Evolutionary conservation across 1,140 invertebrate genomes (phyloP), one percentile per base, ranked within the genome.

Genomic region (Hirudo medicinalis): DNA sequence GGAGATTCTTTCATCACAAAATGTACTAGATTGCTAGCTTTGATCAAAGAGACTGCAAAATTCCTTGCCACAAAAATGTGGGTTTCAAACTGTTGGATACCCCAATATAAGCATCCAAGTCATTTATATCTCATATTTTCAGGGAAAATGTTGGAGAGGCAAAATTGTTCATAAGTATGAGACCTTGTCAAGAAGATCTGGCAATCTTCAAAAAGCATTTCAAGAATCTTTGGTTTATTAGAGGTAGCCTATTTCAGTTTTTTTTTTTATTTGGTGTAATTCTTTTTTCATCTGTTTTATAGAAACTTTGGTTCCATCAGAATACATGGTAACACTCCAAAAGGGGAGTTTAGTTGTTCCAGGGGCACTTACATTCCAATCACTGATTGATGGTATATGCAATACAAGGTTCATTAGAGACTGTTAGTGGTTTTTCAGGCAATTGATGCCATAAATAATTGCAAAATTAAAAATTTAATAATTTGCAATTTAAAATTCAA

Each of bases 41-140:
- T 63, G 57, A 63, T 63, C 22, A 63, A 63, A 63, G 57, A 63
- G 11, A 19, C 57, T 25, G 57, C 57, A 25, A 63, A 63, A 63
- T 63, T 25, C 19, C 29, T 63, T 25, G 9, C 57, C 1, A 63
- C 57, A 22, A 63, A 63, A n/a, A 32, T 63, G 57, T 63, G 9
- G 29, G 57, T 9, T 22, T n/a, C 11, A 25, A 22, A 25, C 2
- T 57, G 22, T 63, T 63, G 22, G 11, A 13, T 22, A 25, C 19
- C 20, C 9, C 11, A 22, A 63, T 1, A 4, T 63, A 25, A 22
- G 57, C 29, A 63, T 19, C 22, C 11, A 63, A 63, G 9, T 25
- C 22, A 25, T 63, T 2, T 57, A n/a, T 25, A n/a, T n/a, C 9
- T 63, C 9, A 32, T 25, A 63, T 15, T 25, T 63, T 25, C 17